phyloP scores from a whole-genome alignment of 1,140 invertebrate genomes.

The Himalopsyche phryganea region DNA sequence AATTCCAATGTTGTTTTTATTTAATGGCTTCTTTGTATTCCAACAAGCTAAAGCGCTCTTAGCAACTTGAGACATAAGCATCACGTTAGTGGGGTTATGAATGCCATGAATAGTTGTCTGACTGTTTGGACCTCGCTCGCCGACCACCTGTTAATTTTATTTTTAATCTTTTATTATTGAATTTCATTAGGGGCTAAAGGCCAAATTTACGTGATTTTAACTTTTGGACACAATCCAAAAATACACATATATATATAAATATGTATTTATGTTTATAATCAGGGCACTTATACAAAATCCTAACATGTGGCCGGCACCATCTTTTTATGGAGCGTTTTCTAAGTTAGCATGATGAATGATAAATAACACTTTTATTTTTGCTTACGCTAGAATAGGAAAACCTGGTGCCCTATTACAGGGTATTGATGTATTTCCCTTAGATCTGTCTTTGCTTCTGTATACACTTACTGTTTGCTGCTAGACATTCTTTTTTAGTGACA shows the following conservation, averaged over 20 bases:
- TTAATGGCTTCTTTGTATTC: constrained; percentile 57
- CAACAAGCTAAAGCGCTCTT: constrained; percentile 67
- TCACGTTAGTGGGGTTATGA: constrained; percentile 54
- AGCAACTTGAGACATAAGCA: constrained; percentile 67
- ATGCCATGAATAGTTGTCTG: constrained; percentile 62
- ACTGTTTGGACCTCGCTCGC: constrained; percentile 56
- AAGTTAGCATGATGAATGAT: too few species aligned
- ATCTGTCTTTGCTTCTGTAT: too few species aligned
- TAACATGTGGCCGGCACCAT: too few species aligned
- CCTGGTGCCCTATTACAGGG: too few species aligned
- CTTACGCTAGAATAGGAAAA: too few species aligned
- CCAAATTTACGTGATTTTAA: neutral
- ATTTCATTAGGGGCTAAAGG: neutral
- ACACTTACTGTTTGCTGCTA: too few species aligned
- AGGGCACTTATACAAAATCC: too few species aligned
- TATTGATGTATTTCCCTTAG: too few species aligned
- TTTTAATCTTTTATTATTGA: neutral
- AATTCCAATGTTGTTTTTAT: constrained; percentile 54
- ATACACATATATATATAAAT: neutral
- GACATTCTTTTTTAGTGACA: too few species aligned
- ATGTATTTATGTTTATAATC: neutral
- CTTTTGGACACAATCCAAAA: neutral
- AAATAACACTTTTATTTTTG: too few species aligned
- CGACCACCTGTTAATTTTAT: constrained; percentile 50
- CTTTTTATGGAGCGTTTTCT: too few species aligned